Evolutionary conservation across 2,888 invertebrate genomes (phyloP), one percentile per base, ranked within the genome.

Genomic region (Keiferia lycopersicella): DNA sequence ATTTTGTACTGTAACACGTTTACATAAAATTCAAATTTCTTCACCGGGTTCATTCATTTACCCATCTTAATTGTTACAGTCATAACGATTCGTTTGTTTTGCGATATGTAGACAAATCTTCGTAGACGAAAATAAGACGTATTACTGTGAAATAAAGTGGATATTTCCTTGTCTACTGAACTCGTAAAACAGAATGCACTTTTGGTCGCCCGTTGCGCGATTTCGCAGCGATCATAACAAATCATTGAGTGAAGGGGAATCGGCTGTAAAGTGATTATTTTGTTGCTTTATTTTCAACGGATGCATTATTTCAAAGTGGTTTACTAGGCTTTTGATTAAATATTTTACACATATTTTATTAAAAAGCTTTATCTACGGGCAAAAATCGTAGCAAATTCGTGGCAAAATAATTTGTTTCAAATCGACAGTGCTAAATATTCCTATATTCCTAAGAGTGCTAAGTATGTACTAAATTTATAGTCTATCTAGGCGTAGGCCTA

Each of bases 221-320:
- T 77, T 76, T 77, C 73, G 77, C 76, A 79, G 87, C 80, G 88
- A 88, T 88, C 88, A 87, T 86, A 88, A 89, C 89, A 89, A 89
- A 89, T 89, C 89, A 87, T 82, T 80, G 76, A 74, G 79, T 16
- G 51, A 20, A 18, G 50, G 50, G 18, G 50, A 20, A 16, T 20
- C 50, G 50, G 50, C 10, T 20, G 50, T 50, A 50, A 71, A 75
- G 70, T 69, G 67, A 69, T 71, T 61, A 63, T 60, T 53, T 53
- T 53, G 51, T 53, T 14, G 12, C 14, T 26, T 53, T 53, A 53
- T 80, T 79, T 74, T 80, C 81, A 78, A 75, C 77, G 12, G 51
- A 53, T 11, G 22, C 12, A 53, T 22, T 53, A 22, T 26, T 50
- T 53, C 18, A 48, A n/a, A 48, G 18, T 16, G 16, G 18, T 18